Base-by-base conservation (phyloP, 2,888 invertebrate species). In the Liodrosophila aerea region DNA sequence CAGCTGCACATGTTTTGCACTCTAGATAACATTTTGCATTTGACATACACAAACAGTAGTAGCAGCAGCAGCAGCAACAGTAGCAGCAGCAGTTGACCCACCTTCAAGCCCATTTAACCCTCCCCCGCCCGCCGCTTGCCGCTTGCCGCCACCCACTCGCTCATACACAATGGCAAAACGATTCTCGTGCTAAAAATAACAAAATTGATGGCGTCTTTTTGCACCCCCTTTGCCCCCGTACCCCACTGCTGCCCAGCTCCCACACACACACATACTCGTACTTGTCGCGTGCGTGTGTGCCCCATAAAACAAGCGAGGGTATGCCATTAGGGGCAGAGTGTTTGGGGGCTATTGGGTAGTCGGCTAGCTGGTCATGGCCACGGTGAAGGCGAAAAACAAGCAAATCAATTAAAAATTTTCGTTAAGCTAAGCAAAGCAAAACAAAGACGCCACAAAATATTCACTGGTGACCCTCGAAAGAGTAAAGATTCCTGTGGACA, bases 181-280 rank as follows among this genome's bases (percentile, higher is more conserved):
- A 85, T 81, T 81, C 83, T 66, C 77, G 63, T 76, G 84, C 86
- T 81, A 81, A 81, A 81, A 81, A 81, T 81, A 81, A 80, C 84
- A 43, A 80, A 70, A 84, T 81, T 85, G 64, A 65, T 83, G 84
- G 84, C 80, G 67, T 64, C 71, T 73, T 65, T 72, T 70, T 47
- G 61, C 44, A 34, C 16, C 40, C 12, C 47, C 27, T 11, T n/a
- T 1, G 1, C 22, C 11, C 9, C 7, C 9, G 1, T 2, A 1
- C 11, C 43, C 11, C 29, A n/a, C 18, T 11, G 9, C 41, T 15
- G 1, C 37, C 18, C 29, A 7, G 15, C 36, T 18, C 22, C 2
- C 22, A 7, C 43, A 27, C n/a, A 18, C 56, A 44, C 40, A 29
- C 40, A 43, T 12, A 9, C 8, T n/a, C 16, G 2, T n/a, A 9